Conservation (phyloP, 2,888 invertebrate species). For the Hirtodrosophila confusa region DNA sequence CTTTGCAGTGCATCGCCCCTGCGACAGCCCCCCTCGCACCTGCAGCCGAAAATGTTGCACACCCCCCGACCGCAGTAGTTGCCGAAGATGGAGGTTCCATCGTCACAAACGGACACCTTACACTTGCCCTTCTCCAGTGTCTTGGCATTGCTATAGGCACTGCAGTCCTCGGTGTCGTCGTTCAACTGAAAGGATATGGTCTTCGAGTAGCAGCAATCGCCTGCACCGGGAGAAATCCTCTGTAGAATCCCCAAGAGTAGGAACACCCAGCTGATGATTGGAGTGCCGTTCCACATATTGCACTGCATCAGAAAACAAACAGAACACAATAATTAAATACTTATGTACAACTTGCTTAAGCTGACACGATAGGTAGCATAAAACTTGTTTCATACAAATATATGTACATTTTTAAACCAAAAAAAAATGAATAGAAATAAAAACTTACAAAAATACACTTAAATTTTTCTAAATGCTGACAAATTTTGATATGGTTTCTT, state of each 20-base stretch:
- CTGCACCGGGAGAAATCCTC: neutral
- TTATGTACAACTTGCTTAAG: too few species aligned
- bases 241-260: neutral
- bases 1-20: slow-evolving; percentile 16
- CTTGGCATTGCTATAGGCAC: slow-evolving; percentile 13
- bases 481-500: too few species aligned
- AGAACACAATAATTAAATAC: too few species aligned
- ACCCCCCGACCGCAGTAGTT: slow-evolving; percentile 33
- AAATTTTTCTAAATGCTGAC: too few species aligned
- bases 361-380: too few species aligned
- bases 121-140: neutral
- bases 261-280: neutral
- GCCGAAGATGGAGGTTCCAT: slow-evolving; percentile 17
- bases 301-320: too few species aligned
- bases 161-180: slow-evolving; percentile 17
- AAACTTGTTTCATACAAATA: too few species aligned
- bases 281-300: neutral
- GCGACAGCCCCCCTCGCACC: slow-evolving; percentile 30
- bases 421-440: too few species aligned
- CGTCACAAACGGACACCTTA: slow-evolving; percentile 15
- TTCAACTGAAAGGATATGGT: slow-evolving; percentile 16
- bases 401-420: too few species aligned
- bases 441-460: too few species aligned
- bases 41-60: slow-evolving; percentile 44
- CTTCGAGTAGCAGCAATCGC: slow-evolving; percentile 26